Evolutionary conservation across 1,140 invertebrate species (phyloP), one percentile per base, ranked within the genome.

Genomic region (Diorhabda elongata): DNA sequence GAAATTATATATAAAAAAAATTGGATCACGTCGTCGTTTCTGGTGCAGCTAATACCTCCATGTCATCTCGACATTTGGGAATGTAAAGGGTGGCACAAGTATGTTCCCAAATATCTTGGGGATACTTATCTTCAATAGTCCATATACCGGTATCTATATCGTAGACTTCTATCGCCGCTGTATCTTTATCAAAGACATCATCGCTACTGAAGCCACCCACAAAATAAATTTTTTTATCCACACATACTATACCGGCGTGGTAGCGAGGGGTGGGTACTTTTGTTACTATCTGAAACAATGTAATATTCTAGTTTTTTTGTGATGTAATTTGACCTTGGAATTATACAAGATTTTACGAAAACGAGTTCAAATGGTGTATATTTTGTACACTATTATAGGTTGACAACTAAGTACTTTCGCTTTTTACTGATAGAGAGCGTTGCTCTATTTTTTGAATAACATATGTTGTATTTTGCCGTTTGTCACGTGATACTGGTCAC

Each of bases 191-290:
- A 73, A 90, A 89, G 68, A 87, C 87, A 47, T 85, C 85, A 70
- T 89, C 87, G 57, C 87, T 88, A 69, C 87, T 84, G 75, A 90
- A 88, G 0, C 90, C 91, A 6, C 91, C 91, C 71, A 92, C 87
- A 67, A 91, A 87, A 78, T 89, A 90, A 3, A 92, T 85, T 73
- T 85, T 85, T n/a, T 82, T 79, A n/a, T 85, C 81, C 45, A 89
- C 83, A 11, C 86, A 81, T 3, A 88, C 87, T 57, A 89, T 87
- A 9, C 89, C 88, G 0, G 89, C 87, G 78, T 91, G 90, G 77
- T 89, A 89, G 58, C 90, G 82, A 2, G 89, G 88, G 0, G 86
- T 87, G 6, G 90, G 90, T 45, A 91, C 83, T 56, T 80, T 78
- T 0, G 88, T 89, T 9, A 90, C 82, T 4, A 72, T 67, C 68